Percentiles rank a stretch among this genome's conserved stretches.
Evolutionary conservation across 2,113 vertebrate genomes (phyloP).

Genomic region (Peromyscus polionotus): DNA sequence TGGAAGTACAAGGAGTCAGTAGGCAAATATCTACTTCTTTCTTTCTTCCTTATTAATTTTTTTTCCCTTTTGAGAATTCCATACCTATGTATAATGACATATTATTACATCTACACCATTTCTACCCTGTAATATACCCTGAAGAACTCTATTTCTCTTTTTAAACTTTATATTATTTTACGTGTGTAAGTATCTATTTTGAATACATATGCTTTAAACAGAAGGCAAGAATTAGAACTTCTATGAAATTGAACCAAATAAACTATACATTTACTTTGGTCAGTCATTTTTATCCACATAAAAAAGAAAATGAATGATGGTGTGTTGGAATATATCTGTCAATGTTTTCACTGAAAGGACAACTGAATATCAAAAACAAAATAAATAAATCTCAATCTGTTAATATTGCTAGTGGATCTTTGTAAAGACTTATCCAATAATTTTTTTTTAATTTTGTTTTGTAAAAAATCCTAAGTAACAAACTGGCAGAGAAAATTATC

Average conservation of each 20-base stretch:
- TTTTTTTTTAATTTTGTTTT: neutral
- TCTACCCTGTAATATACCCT: neutral
- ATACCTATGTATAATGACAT: neutral
- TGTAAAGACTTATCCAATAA: neutral
- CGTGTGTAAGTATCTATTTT: neutral
- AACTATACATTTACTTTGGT: neutral
- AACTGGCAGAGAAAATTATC: neutral
- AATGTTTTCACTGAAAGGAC: neutral
- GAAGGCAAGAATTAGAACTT: neutral
- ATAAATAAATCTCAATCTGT: neutral
- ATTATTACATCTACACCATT: neutral
- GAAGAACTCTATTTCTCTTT: neutral
- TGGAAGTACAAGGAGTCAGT: neutral
- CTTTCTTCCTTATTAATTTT: neutral
- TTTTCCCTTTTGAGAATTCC: neutral
- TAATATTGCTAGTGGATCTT: neutral
- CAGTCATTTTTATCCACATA: neutral
- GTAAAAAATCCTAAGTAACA: neutral
- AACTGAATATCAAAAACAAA: neutral
- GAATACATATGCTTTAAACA: conserved; percentile 44
- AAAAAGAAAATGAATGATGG: neutral
- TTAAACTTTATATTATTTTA: no score
- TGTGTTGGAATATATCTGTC: conserved; percentile 10
- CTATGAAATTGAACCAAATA: neutral
- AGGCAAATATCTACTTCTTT: neutral